Base-by-base conservation (phyloP, 2,113 vertebrate genomes). In the Eonycteris spelaea region DNA sequence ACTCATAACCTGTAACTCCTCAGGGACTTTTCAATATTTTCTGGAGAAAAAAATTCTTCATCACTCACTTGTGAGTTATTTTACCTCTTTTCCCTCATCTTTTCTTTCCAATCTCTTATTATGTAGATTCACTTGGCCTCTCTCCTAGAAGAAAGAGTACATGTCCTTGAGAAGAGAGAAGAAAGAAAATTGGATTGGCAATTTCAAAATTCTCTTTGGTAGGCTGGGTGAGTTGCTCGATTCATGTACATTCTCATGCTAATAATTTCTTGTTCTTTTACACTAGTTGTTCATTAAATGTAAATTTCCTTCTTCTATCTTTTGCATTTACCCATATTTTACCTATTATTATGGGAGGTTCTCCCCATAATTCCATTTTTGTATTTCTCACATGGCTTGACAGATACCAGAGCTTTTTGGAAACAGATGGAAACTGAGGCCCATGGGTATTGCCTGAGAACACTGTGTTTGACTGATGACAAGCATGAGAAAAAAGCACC, bases 131-230 rank as follows among this genome's bases (percentile, higher is more conserved):
- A 35, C 71, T 92, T 92, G 94, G 55, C 67, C 51, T 43, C 1
- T 82, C 53, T 97, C 85, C 57, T 82, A 33, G 21, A 91, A 85
- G 48, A 87, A 83, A 86, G 80, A 95, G 85, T 40, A 16, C 33
- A 70, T 83, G 33, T 86, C 94, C 63, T 83, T 93, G 82, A 96
- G 73, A 55, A 90, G 59, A 97, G 63, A 95, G 24, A n/a, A 93
- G 43, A 30, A 95, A 14, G 68, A 73, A 90, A 90, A 82, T 51
- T 55, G 21, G 59, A 38, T 40, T 82, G 61, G 88, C 67, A 63
- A 84, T 74, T 95, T 95, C 71, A 91, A 70, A 88, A 78, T 96
- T 78, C 38, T 86, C 83, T 91, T 86, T 86, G 77, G 96, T 63
- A 91, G 77, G 45, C 33, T 55, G 18, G 71, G 45, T 59, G 18